phyloP scores from a whole-genome alignment of 2,797 vertebrate genomes.

The Platalea minor region DNA sequence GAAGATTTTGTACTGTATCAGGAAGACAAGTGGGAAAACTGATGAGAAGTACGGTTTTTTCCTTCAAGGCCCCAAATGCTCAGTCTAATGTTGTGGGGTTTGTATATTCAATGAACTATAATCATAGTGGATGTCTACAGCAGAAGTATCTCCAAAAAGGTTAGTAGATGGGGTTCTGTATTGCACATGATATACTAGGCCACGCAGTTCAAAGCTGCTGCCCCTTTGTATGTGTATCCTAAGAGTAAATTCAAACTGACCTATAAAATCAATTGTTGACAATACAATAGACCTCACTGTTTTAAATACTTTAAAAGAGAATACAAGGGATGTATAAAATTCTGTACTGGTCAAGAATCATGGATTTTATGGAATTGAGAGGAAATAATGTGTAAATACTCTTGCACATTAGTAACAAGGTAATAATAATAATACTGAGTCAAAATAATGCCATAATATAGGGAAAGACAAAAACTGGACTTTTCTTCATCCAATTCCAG shows the following conservation, averaged over 20 bases:
- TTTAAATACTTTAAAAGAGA: not conserved
- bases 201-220: not conserved
- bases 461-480: not conserved
- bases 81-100: not conserved
- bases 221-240: not conserved
- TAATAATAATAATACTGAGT: not conserved
- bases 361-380: not conserved
- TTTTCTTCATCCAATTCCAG: not conserved
- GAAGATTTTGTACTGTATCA: not conserved
- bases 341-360: not conserved
- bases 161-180: not conserved
- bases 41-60: not conserved
- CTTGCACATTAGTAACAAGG: not conserved
- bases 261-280: not conserved
- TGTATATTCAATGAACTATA: not conserved
- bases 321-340: not conserved
- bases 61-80: not conserved
- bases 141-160: not conserved
- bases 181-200: not conserved
- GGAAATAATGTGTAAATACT: not conserved
- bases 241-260: not conserved
- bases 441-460: not conserved
- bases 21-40: not conserved
- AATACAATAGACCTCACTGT: not conserved
- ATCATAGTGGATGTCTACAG: not conserved